Conservation (phyloP, 2,113 vertebrate genomes). For the Corythaeola cristata region DNA sequence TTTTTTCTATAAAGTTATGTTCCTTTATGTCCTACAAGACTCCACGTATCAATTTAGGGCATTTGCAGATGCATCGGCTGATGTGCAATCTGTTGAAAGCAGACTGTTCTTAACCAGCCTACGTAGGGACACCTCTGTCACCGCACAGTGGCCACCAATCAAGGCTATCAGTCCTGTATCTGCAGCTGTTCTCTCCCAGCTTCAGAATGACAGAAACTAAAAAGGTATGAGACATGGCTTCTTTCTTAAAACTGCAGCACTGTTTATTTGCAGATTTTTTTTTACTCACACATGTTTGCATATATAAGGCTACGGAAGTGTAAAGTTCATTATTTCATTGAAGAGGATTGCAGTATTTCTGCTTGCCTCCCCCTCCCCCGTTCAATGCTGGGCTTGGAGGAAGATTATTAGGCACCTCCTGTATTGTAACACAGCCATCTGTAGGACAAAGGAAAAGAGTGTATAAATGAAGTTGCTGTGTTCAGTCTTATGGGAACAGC, state of each 20-base stretch:
- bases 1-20: background rate
- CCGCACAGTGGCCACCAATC: background rate
- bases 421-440: background rate
- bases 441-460: background rate
- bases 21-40: background rate
- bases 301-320: background rate
- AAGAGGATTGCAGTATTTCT: background rate
- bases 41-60: background rate
- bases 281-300: background rate
- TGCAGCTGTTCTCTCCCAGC: background rate
- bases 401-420: background rate
- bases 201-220: background rate
- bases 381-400: background rate
- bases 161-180: background rate
- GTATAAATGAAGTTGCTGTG: background rate
- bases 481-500: background rate
- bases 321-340: background rate
- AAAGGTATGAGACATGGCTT: background rate
- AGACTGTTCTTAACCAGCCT: background rate
- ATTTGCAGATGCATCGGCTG: background rate
- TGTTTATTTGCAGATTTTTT: background rate
- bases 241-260: background rate
- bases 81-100: background rate
- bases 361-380: background rate
- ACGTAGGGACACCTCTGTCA: background rate